Base-by-base conservation (phyloP, 2,888 invertebrate genomes). In the Crocallis elinguaria region DNA sequence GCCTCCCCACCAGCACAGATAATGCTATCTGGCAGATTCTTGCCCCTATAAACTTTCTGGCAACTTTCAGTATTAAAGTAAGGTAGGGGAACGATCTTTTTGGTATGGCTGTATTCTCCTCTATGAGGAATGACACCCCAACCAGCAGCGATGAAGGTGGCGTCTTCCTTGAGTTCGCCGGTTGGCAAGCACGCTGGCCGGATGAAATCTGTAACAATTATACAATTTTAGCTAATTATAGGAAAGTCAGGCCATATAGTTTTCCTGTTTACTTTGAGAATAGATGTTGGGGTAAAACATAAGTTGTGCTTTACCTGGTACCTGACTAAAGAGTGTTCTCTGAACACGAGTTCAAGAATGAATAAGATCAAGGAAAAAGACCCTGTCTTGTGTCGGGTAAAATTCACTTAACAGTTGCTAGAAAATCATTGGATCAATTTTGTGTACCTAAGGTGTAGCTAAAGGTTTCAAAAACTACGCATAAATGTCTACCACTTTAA, bases 1-100 rank as follows among this genome's bases (percentile, higher is more conserved):
- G 62, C 57, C 44, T 72, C 59, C 0, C 85, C 86, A 0, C 86
- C 86, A 0, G 86, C 86, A 19, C 86, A 86, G 5, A 86, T 75
- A 0, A 69, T 56, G 11, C 70, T 62, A 0, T 70, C 43, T 0
- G 83, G 79, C 0, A 85, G 36, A 1, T 52, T 39, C 0, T 54
- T 62, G 2, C 41, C 14, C 1, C 60, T 60, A 49, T 78, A 82
- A 0, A 66, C 62, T 1, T 54, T 56, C n/a, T 66, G 37, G 39
- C 86, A 84, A 0, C 46, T 51, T 0, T 60, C 51, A 9, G 21
- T 49, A 0, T 69, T 58, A 67, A 80, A 76, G 13, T 64, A 61
- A 0, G 85, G 84, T 0, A 85, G 57, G 0, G 65, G 67, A 3
- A 84, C 66, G 17, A 75, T 69, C 49, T 82, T 84, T 56, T 86